A percentile compares a stretch with the other conserved stretches of the same genome.
Evolutionary conservation across 1,140 invertebrate genomes (phyloP).

Genomic region (Eulimnadia texana): DNA sequence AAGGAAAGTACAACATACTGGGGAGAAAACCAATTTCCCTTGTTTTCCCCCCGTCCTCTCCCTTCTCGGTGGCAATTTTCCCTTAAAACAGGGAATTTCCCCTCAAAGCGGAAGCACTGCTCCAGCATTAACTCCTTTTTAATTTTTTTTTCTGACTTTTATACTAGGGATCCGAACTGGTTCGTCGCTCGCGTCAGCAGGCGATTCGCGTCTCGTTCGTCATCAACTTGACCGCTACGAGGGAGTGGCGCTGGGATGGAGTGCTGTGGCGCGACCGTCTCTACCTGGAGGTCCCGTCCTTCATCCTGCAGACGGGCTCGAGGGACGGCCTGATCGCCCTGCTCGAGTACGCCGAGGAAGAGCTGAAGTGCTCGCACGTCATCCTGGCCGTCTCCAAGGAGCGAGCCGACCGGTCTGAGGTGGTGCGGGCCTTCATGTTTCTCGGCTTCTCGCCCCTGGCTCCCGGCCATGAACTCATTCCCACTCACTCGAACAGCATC

Average conservation of each 20-base stretch:
- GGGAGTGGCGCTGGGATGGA: slow-evolving; percentile 64
- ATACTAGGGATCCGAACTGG: slow-evolving; percentile 23
- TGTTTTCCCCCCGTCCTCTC: too few species aligned
- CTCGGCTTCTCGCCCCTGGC: slow-evolving; percentile 76
- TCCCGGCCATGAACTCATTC: slow-evolving; percentile 60
- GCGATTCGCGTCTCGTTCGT: slow-evolving; percentile 53
- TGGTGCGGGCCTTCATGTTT: slow-evolving; percentile 92
- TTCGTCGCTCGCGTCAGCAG: slow-evolving; percentile 26
- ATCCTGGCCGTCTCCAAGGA: slow-evolving; percentile 71
- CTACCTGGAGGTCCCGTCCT: slow-evolving; percentile 71
- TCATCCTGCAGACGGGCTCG: slow-evolving; percentile 69
- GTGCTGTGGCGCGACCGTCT: slow-evolving; percentile 60
- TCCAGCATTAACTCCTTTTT: too few species aligned
- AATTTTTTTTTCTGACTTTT: slow-evolving; percentile 1
- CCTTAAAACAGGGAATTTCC: too few species aligned
- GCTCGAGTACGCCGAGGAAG: slow-evolving; percentile 89
- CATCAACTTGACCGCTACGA: slow-evolving; percentile 57
- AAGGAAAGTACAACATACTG: too few species aligned
- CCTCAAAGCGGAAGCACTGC: too few species aligned
- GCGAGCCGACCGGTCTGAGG: slow-evolving; percentile 58
- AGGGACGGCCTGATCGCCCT: slow-evolving; percentile 85
- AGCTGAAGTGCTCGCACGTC: slow-evolving; percentile 63
- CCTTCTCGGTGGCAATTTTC: too few species aligned
- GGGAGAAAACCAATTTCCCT: too few species aligned
- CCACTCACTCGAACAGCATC: slow-evolving; percentile 46